Base-by-base conservation (phyloP, 1,140 invertebrate genomes). In the Choristoneura fumiferana region DNA sequence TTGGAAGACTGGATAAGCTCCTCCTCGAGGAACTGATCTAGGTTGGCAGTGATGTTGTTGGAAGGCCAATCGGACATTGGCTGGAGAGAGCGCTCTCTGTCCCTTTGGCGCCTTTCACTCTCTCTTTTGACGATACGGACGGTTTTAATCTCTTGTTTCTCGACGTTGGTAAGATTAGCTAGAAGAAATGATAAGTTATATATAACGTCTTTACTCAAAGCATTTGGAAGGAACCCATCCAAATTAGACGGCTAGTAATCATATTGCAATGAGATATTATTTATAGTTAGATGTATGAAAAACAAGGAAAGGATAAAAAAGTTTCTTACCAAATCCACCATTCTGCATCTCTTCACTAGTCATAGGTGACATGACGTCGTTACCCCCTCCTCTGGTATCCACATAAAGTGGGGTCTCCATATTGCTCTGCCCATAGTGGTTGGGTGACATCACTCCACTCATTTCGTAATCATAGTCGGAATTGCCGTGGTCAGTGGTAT, bases 91-190 rank as follows among this genome's bases (percentile, higher is more conserved):
- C 92, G 81, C 63, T 94, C 93, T 37, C 94, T 91, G 75, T 96
- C 95, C 54, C 95, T 91, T 73, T 96, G 95, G 0, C 95, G 90
- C 43, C 95, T 91, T 81, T 97, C 96, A 15, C 96, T 96, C 77
- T 97, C 96, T 17, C 96, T 89, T 89, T 98, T 98, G 0, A 98
- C 96, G 73, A 98, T 97, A 56, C 97, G 91, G 15, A 98, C 96
- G 0, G 97, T 98, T 91, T 97, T 97, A 17, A 96, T 96, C 85
- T 96, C 95, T 79, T 94, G 95, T 63, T 95, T 95, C 71, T 97
- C 96, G 36, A 96, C 94, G 81, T 93, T 94, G 0, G 94, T 93
- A 33, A 96, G 88, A 62, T 95, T 92, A 58, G 93, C 94, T 95
- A 73, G 3, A 87, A 84, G 64, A 64, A 58, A 65, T 29, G 8